Evolutionary conservation across 2,888 invertebrate genomes (phyloP).

Genomic region (Linnaemya vulpina): DNA sequence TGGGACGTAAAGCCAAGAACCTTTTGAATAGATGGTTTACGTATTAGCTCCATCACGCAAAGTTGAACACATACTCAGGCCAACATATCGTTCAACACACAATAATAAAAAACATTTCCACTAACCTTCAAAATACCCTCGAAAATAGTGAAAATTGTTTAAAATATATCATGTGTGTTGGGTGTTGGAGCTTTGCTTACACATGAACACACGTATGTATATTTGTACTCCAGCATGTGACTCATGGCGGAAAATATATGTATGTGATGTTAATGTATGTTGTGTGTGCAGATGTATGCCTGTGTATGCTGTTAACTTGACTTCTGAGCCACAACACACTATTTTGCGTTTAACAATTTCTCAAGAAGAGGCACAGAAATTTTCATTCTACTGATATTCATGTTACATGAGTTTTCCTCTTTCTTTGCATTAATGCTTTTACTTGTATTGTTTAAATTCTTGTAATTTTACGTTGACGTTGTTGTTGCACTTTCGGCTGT

Average conservation of each 20-base stretch:
- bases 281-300: neutral
- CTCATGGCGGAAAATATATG: neutral
- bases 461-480: constrained; percentile 19
- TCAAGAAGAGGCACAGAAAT: constrained; percentile 67
- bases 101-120: neutral
- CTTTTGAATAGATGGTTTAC: constrained; percentile 9
- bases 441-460: constrained; percentile 40
- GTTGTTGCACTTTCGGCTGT: neutral
- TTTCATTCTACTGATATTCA: constrained; percentile 67
- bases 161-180: constrained; percentile 21
- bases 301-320: constrained; percentile 18
- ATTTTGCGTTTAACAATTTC: constrained; percentile 73
- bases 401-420: constrained; percentile 54
- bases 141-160: constrained; percentile 16
- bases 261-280: constrained; percentile 3
- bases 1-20: too few species aligned
- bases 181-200: constrained; percentile 24
- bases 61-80: constrained; percentile 22
- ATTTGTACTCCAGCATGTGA: neutral
- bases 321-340: constrained; percentile 69
- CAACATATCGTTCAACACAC: constrained; percentile 8
- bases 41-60: constrained; percentile 9
- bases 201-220: neutral
- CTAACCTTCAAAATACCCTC: constrained; percentile 22
- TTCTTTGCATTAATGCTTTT: constrained; percentile 66